Evolutionary conservation across 1,140 invertebrate species (phyloP), one percentile per base, ranked within the genome.

Genomic region (Notospermus geniculatus): DNA sequence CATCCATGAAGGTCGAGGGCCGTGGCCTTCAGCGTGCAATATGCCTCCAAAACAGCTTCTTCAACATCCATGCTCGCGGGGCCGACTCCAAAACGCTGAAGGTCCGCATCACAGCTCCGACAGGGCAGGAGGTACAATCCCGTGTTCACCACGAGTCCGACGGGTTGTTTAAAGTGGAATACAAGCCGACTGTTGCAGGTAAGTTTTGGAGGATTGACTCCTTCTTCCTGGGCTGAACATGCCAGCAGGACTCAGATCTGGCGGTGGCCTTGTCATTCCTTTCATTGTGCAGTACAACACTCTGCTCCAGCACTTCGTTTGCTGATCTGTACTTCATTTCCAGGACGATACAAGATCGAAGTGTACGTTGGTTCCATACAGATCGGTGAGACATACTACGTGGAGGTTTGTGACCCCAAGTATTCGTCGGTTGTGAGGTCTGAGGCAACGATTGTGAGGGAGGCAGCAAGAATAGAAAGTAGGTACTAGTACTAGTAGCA

Each of bases 61-160:
- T 91, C 71, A 84, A 83, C 23, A 79, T 91, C 30, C 65, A 71
- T 27, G 80, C 82, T 11, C 71, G 76, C 27, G 85, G 86, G 63
- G 79, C 85, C 1, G 70, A 72, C n/a, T 60, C 61, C 9, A 80
- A 79, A 32, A 83, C 82, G 25, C 64, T 84, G 39, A 75, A 71
- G 43, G 82, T 84, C 45, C 65, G 77, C 60, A 78, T 84, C 39
- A 73, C 68, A 84, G 85, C 95, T 15, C 93, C 95, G 0, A 90
- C 88, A 39, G 90, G 93, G 7, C 89, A 91, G 23, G 93, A 93
- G 0, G 86, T 98, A 25, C 93, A 94, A 0, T 93, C 97, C 7
- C 66, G 69, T 11, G 67, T 81, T 0, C 60, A 71, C 27, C 65
- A 65, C 19, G 70, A 78, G 52, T 59, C 66, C 27, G 72, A 74